Evolutionary conservation across 2,113 vertebrate genomes (phyloP).

Genomic region (Chascanopsetta lugubris): DNA sequence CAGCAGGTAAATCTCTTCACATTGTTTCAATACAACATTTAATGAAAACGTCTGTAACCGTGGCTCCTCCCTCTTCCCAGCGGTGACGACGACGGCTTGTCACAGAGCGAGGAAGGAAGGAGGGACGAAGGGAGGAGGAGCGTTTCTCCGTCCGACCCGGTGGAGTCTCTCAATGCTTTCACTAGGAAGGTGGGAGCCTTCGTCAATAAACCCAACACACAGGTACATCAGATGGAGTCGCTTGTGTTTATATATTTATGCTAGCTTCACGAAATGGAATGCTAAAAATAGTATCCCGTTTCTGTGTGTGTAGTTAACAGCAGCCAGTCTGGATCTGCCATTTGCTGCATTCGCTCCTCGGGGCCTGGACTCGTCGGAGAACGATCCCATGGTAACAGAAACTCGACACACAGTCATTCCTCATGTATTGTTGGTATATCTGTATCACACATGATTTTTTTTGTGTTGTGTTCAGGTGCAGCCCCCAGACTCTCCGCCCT

Average conservation of each 20-base stretch:
- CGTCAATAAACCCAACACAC: slow-evolving; percentile 92
- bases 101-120: slow-evolving; percentile 84
- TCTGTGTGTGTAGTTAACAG: slow-evolving; percentile 82
- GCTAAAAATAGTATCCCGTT: neutral
- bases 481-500: slow-evolving; percentile 89
- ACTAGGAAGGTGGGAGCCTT: slow-evolving; percentile 95
- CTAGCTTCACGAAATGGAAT: neutral
- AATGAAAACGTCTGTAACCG: neutral
- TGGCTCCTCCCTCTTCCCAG: slow-evolving; percentile 51
- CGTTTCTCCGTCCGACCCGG: slow-evolving; percentile 83
- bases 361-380: slow-evolving; percentile 89
- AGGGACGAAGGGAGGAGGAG: slow-evolving; percentile 82
- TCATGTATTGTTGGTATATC: too few relatives aligned
- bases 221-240: slow-evolving; percentile 79
- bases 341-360: slow-evolving; percentile 95
- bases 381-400: slow-evolving; percentile 95
- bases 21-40: neutral
- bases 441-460: neutral
- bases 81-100: slow-evolving; percentile 85
- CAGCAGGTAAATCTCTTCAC: slow-evolving; percentile 55
- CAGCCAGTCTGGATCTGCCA: slow-evolving; percentile 92
- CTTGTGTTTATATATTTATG: neutral
- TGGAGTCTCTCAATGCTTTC: slow-evolving; percentile 86
- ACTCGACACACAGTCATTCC: too few relatives aligned
- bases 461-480: slow-evolving; percentile 82